Conservation (phyloP, 2,797 vertebrate species). For the Acipenser ruthenus region DNA sequence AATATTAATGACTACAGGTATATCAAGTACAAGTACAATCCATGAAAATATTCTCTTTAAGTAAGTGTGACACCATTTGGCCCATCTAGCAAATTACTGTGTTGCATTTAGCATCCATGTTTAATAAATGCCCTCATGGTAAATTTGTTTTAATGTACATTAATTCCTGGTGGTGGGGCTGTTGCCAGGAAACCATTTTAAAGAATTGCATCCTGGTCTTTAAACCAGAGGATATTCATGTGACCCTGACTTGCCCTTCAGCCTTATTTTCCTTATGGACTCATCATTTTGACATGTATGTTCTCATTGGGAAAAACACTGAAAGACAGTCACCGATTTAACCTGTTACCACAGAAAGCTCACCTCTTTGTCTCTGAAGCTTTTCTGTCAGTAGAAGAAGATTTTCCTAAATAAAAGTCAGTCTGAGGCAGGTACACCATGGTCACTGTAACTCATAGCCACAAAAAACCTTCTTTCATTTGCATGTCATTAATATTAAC, state of each 20-base stretch:
- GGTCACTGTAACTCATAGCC: too few relatives aligned
- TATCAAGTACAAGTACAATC: too few relatives aligned
- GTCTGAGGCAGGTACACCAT: background rate
- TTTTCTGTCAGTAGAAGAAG: constrained; percentile 5
- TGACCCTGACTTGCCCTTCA: constrained; percentile 45
- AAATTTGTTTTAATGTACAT: too few relatives aligned
- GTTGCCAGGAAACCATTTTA: constrained; percentile 29
- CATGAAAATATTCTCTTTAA: too few relatives aligned
- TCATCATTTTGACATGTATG: constrained; percentile 55
- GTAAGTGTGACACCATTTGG: too few relatives aligned
- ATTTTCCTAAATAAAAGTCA: constrained; percentile 13
- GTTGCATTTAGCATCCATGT: too few relatives aligned
- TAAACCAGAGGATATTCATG: constrained; percentile 42
- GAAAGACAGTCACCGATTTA: constrained; percentile 44
- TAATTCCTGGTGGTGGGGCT: too few relatives aligned
- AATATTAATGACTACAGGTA: too few relatives aligned
- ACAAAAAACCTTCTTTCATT: too few relatives aligned
- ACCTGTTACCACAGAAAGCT: constrained; percentile 26
- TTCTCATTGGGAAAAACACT: constrained; percentile 35
- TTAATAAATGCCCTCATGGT: too few relatives aligned
- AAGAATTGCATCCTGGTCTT: constrained; percentile 52
- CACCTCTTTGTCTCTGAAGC: constrained; percentile 20
- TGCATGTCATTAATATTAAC: too few relatives aligned
- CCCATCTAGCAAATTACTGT: too few relatives aligned
- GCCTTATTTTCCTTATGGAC: constrained; percentile 59